These are phyloP conservation scores for Latheticus oryzae DNA, from an alignment of 2,888 invertebrate genomes.

Conservation along the genomic window DNA sequence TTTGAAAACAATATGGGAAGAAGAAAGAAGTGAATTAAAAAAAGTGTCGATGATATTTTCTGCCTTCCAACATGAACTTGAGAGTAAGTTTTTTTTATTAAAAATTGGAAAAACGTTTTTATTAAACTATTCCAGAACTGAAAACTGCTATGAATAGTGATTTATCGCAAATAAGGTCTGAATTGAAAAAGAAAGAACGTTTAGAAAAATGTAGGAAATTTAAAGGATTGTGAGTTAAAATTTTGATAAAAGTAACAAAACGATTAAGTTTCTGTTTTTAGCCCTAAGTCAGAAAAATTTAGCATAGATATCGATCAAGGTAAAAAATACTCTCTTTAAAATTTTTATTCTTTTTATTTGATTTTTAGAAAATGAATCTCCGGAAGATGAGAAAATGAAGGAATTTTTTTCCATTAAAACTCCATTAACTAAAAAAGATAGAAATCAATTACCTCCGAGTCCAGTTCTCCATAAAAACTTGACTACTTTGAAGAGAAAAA, in stretches of 20 bases:
- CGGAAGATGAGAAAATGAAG: conserved; percentile 1
- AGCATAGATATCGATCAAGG: conserved; percentile 13
- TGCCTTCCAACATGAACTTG: conserved; percentile 26
- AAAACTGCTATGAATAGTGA: conserved; percentile 6
- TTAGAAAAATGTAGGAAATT: conserved; percentile 14
- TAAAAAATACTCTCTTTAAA: conserved; percentile 4
- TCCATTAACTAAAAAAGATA: background rate
- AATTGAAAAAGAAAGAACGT: conserved; percentile 11
- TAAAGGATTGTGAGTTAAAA: conserved; percentile 29
- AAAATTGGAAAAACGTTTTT: background rate
- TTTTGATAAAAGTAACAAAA: background rate
- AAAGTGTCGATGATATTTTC: conserved; percentile 28
- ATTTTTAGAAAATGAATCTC: conserved; percentile 22
- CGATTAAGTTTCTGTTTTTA: conserved; percentile 12
- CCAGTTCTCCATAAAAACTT: conserved; percentile 44
- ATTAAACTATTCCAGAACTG: conserved; percentile 11
- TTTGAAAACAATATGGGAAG: conserved; percentile 9
- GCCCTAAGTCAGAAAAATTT: conserved; percentile 16
- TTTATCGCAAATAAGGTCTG: conserved; percentile 2
- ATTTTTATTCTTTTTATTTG: background rate
- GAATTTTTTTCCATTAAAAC: conserved; percentile 20
- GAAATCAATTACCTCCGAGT: conserved; percentile 25
- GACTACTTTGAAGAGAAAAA: conserved; percentile 30
- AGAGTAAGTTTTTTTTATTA: conserved; percentile 13
- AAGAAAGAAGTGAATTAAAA: conserved; percentile 23